Evolutionary conservation across 2,888 invertebrate genomes (phyloP).

Genomic region (Eudemis profundana): DNA sequence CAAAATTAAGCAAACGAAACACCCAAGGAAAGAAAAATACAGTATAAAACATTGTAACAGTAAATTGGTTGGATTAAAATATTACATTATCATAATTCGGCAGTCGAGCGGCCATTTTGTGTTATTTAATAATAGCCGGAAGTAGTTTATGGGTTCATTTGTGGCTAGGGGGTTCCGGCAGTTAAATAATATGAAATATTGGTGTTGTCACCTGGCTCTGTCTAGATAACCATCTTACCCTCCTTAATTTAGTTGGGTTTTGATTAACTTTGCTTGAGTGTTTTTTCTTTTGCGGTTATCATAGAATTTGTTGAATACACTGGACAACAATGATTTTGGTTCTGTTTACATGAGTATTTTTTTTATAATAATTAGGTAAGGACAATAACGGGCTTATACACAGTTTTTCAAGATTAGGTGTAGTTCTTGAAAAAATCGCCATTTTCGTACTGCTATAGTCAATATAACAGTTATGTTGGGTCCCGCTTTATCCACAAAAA

Average conservation of each 20-base stretch:
- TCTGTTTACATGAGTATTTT: neutral
- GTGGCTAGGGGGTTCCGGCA: constrained; percentile 25
- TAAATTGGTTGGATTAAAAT: constrained; percentile 44
- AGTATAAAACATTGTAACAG: constrained; percentile 27
- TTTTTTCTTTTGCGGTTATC: constrained; percentile 8
- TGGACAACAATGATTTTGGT: neutral
- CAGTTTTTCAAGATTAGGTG: too few relatives aligned
- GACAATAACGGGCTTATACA: too few relatives aligned
- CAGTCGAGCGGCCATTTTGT: constrained; percentile 34
- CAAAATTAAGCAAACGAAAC: constrained; percentile 2
- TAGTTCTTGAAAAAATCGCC: too few relatives aligned
- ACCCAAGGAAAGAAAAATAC: constrained; percentile 1
- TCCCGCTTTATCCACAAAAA: too few relatives aligned
- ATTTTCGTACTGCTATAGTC: too few relatives aligned
- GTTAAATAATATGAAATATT: constrained; percentile 37
- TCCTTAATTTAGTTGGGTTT: constrained; percentile 15
- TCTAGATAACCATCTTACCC: constrained; percentile 27
- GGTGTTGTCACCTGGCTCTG: constrained; percentile 37
- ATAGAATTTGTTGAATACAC: too few relatives aligned
- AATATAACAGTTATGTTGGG: too few relatives aligned
- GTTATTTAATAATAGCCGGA: constrained; percentile 34
- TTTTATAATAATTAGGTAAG: too few relatives aligned
- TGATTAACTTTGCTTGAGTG: constrained; percentile 26
- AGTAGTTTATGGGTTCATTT: constrained; percentile 43
- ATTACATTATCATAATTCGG: constrained; percentile 47